Evolutionary conservation across 2,797 vertebrate genomes (phyloP).

Genomic region (Gallinago solitaria): DNA sequence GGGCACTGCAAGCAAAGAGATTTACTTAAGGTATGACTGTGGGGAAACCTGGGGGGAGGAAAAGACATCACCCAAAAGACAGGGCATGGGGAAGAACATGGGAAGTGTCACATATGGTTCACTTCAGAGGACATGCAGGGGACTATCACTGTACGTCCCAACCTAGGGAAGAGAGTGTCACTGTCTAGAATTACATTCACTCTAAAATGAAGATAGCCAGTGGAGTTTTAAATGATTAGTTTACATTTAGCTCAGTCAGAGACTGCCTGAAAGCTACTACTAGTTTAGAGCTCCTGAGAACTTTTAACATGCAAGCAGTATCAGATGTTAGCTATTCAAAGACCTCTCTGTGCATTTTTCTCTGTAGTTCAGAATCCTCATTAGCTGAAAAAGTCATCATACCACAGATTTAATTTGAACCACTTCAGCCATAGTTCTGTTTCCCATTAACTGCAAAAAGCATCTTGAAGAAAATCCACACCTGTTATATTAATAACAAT

Average conservation of each 20-base stretch:
- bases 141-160: not conserved
- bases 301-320: not conserved
- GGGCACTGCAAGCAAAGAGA: not conserved
- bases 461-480: not conserved
- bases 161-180: not conserved
- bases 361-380: not conserved
- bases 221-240: not conserved
- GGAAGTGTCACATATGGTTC: not conserved
- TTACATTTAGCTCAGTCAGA: not conserved
- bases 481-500: not conserved
- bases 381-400: not conserved
- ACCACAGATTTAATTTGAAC: not conserved
- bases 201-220: not conserved
- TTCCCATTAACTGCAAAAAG: not conserved
- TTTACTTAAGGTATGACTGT: not conserved
- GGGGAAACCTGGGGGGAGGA: not conserved
- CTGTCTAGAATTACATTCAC: not conserved
- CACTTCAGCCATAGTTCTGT: not conserved
- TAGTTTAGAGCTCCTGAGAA: not conserved
- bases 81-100: fast-evolving
- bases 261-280: not conserved
- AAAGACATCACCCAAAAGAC: not conserved
- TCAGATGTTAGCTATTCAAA: not conserved
- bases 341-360: not conserved
- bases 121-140: not conserved